phyloP scores from a whole-genome alignment of 2,888 invertebrate species.

The Choreutis nemorana region DNA sequence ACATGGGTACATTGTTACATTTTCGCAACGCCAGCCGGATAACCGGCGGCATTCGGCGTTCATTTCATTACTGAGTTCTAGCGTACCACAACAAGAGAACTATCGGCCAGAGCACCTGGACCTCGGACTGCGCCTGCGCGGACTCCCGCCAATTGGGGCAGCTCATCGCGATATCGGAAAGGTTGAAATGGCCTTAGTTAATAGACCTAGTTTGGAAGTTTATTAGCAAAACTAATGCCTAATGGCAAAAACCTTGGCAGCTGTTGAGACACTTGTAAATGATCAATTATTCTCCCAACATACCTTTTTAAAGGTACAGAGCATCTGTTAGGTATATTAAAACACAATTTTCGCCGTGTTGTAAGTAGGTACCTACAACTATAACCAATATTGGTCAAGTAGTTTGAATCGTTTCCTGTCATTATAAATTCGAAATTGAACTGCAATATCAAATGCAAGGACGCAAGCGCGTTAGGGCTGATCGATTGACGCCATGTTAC shows the following conservation, averaged over 20 bases:
- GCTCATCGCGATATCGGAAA: slow-evolving; percentile 28
- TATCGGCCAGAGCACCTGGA: slow-evolving; percentile 27
- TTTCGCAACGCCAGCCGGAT: slow-evolving; percentile 34
- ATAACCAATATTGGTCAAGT: too few relatives aligned
- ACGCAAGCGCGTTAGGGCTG: neutral
- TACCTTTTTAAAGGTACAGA: neutral
- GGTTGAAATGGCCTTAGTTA: too few relatives aligned
- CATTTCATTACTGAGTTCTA: slow-evolving; percentile 46
- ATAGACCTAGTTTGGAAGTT: too few relatives aligned
- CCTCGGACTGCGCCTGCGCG: slow-evolving; percentile 41
- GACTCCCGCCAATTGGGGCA: slow-evolving; percentile 41
- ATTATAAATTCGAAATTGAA: too few relatives aligned
- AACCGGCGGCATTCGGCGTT: slow-evolving; percentile 34
- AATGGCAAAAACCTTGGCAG: too few relatives aligned
- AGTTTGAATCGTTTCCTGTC: too few relatives aligned
- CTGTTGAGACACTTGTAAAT: too few relatives aligned
- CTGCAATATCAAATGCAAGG: too few relatives aligned
- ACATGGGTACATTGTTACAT: slow-evolving; percentile 23
- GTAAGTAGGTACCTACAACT: too few relatives aligned
- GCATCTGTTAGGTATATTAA: neutral
- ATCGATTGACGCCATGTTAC: neutral
- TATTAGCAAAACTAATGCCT: too few relatives aligned
- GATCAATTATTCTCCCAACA: too few relatives aligned
- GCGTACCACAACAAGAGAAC: too few relatives aligned
- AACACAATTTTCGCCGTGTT: neutral